Conservation (phyloP, 1,140 invertebrate species). For the Propsilocerus akamusi region DNA sequence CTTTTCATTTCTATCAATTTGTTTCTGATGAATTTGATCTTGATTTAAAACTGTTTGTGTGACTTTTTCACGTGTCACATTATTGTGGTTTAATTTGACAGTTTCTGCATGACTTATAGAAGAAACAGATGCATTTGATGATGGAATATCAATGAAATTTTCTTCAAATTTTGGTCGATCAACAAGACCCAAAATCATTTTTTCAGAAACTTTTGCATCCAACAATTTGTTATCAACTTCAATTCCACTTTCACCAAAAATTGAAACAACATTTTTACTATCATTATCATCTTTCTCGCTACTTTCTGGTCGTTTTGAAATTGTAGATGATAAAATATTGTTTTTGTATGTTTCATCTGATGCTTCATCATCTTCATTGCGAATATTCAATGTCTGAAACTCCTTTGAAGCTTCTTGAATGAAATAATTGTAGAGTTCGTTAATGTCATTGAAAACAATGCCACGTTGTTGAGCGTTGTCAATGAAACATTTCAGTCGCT, state of each 20-base stretch:
- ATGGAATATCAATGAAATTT: background rate
- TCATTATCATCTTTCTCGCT: background rate
- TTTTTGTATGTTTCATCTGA: background rate
- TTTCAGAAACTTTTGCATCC: background rate
- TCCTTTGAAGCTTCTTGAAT: slow-evolving; percentile 2
- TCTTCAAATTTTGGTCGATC: background rate
- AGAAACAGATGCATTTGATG: background rate
- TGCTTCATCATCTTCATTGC: background rate
- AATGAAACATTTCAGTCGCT: background rate
- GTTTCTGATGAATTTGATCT: background rate
- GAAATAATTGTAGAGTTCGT: slow-evolving; percentile 3
- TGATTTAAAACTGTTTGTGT: background rate
- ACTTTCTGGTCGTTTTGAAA: background rate
- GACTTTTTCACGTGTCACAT: background rate
- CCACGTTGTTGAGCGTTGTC: background rate
- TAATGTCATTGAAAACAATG: slow-evolving; percentile 1
- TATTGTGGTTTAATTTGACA: background rate
- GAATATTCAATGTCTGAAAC: background rate
- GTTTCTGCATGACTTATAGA: background rate
- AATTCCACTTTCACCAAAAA: slow-evolving; percentile 2
- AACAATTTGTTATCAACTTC: slow-evolving; percentile 5
- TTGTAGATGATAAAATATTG: background rate
- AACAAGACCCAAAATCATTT: slow-evolving; percentile 6
- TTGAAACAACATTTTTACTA: slow-evolving; percentile 4
- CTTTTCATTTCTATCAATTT: background rate